Base-by-base conservation (phyloP, 2,113 vertebrate species). In the Pterophyllum scalare region DNA sequence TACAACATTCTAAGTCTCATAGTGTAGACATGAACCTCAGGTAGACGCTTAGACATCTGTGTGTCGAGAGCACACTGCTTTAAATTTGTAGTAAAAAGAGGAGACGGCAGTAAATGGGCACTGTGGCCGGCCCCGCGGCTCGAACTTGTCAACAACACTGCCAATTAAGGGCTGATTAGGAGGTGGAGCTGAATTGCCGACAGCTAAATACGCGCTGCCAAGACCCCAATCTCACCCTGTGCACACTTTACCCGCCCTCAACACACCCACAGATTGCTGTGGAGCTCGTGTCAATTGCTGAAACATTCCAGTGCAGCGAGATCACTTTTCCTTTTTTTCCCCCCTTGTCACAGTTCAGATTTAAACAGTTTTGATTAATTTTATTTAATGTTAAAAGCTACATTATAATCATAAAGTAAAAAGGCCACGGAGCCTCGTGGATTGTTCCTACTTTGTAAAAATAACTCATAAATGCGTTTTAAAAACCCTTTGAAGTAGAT, bases 111-210 rank as follows among this genome's bases (percentile, higher is more conserved):
- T 85, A 75, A 89, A 83, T 78, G 43, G 82, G 77, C 58, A 6
- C 77, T 61, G 83, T 74, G 88, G 70, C 91, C 77, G 77, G 81
- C 84, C 84, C 80, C 43, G 12, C 20, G 15, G 81, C 88, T 86
- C 49, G 24, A 79, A 88, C 85, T 67, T 89, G 91, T 92, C 91
- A 83, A 88, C 90, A 89, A 46, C 80, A 67, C 87, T 91, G 92
- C 91, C 94, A 94, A 94, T 94, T 94, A 95, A 81, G 83, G 49
- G 59, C 82, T 89, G 88, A 95, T 94, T 91, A 93, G 91, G 86
- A 91, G 81, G 85, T 70, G 58, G 75, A 87, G 87, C 88, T 46
- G 8, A 79, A 85, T 89, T 72, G 26, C 79, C 14, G 24, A 81
- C 88, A 91, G 88, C 86, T 86, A 92, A 87, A 61, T 83, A 60